Conservation (phyloP, 1,140 invertebrate species). For the Procambarus virginalis region DNA sequence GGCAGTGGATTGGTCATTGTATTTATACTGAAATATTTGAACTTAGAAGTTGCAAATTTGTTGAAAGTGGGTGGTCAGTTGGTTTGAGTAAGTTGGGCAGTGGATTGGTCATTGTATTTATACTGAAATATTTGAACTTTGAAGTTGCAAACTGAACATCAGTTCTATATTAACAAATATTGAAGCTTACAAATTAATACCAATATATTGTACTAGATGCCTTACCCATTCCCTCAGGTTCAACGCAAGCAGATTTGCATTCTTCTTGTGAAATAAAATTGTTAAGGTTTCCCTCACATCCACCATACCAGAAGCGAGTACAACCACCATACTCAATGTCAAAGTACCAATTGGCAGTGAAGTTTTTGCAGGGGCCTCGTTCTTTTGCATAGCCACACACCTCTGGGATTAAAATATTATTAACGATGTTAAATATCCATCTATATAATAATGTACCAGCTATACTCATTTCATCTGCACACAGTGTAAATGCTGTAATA, state of each 20-base stretch:
- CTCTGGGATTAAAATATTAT: slow-evolving; percentile 74
- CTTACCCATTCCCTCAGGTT: slow-evolving; percentile 86
- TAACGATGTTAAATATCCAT: not conserved
- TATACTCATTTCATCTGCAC: not conserved
- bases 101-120: too few relatives aligned
- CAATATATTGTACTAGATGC: not conserved
- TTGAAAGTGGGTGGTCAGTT: too few relatives aligned
- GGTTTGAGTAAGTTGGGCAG: too few relatives aligned
- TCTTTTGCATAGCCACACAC: slow-evolving; percentile 85
- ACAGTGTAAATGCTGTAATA: not conserved
- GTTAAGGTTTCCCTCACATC: slow-evolving; percentile 94
- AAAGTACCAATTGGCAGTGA: slow-evolving; percentile 90
- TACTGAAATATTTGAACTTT: too few relatives aligned
- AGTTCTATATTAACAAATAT: too few relatives aligned
- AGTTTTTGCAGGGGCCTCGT: slow-evolving; percentile 86
- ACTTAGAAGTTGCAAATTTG: too few relatives aligned
- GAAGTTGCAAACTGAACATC: too few relatives aligned
- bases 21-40: too few relatives aligned
- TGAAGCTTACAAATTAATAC: too few relatives aligned
- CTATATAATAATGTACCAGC: not conserved
- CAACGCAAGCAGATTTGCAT: slow-evolving; percentile 89
- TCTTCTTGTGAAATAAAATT: slow-evolving; percentile 89
- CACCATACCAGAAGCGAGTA: slow-evolving; percentile 95
- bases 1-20: too few relatives aligned
- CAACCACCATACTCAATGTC: slow-evolving; percentile 92